Evolutionary conservation across 2,888 invertebrate species (phyloP), one percentile per base, ranked within the genome.

Genomic region (Plebejus melissa): DNA sequence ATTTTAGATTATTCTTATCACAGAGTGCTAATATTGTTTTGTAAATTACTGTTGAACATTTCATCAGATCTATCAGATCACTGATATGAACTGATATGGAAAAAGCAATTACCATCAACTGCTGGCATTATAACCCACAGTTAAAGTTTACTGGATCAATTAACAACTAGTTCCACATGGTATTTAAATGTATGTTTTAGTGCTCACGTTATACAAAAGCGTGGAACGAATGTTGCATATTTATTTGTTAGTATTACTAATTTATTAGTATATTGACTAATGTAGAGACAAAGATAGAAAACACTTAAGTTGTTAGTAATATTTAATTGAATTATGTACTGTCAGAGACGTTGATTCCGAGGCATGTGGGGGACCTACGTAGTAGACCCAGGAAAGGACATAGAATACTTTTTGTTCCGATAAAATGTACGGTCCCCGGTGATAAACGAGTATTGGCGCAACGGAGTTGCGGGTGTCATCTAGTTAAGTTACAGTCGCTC

Each of bases 91-190:
- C 22, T 11, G 60, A 28, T 60, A 60, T 41, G 60, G 6, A 22
- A 60, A 60, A 28, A 60, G 9, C 60, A 60, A 60, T 60, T 28
- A 60, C 9, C 60, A 60, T 28, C 28, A 36, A 32, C 32, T 36
- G 28, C 32, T 65, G 65, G 65, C 65, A 65, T 65, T 65, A 65
- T 1, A 36, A 36, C 65, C 32, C 36, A 69, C 41, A 70, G 70
- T 41, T 70, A 41, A 70, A 70, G 70, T 41, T 70, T 70, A 70
- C 70, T 70, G 22, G 70, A 70, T 70, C 70, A 70, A 70, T 70
- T 70, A 70, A 41, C 38, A 70, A 70, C 38, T 22, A 41, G 70
- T 22, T n/a, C 70, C 41, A 41, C 38, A 41, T 41, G 41, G 38
- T 41, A 41, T 41, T 70, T 70, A 41, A 41, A 70, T 38, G 69